Base-by-base conservation (phyloP, 2,113 vertebrate genomes). In the Barbus barbus region DNA sequence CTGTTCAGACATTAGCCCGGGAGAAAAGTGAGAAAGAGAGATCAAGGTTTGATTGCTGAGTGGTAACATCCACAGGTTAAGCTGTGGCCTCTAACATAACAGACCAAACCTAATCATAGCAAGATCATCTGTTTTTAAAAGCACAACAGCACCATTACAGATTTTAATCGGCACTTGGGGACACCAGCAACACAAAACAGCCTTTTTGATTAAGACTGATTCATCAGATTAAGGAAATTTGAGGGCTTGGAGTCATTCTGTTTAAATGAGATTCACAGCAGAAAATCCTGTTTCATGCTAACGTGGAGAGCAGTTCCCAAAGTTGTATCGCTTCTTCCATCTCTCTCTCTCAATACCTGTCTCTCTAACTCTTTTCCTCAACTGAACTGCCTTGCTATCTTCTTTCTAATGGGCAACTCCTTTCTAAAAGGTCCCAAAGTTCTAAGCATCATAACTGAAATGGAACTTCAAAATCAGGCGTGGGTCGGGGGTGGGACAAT, bases 211-310 rank as follows among this genome's bases (percentile, higher is more conserved):
- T 83, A 81, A 60, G 33, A 36, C 69, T 56, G 84, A 83, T 79
- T 85, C 81, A 85, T 77, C 83, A 79, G 36, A 88, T 88, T 85
- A 85, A 41, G 4, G 81, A 71, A 78, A 78, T 22, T 33, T 51
- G 79, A 85, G 71, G 79, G 65, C 58, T 46, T 28, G 18, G 38
- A 72, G 78, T 80, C 18, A 9, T 76, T 83, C 46, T 82, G 83
- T 85, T 83, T 41, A 69, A 83, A 87, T 85, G 84, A 26, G 81
- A 82, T 65, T 85, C 63, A 60, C 56, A 76, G 81, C 86, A 85
- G 81, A 85, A 85, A 85, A 88, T 88, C 82, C 76, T 63, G 85
- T 88, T 88, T 88, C 81, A 81, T 88, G 84, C 84, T 36, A 58
- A 80, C 33, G 3, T 84, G 56, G 3, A 58, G 41, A 38, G 12